A percentile compares a stretch with the other conserved stretches of the same genome.
These are phyloP conservation scores for Psephotus haematonotus DNA, from an alignment of 2,113 vertebrate genomes.

Conservation along the genomic window DNA sequence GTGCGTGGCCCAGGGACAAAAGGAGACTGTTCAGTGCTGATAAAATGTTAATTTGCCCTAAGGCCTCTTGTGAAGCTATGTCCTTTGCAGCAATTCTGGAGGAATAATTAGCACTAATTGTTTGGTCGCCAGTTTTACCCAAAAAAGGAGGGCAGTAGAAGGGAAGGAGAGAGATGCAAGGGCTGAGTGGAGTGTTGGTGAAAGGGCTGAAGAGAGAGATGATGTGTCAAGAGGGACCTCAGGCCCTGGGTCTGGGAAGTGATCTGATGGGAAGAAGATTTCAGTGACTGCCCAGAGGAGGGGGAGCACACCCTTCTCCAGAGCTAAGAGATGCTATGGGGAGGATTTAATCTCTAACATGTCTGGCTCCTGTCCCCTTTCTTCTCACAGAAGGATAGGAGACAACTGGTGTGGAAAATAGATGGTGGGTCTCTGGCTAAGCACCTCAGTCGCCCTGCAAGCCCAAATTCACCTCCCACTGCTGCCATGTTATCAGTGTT, in stretches of 20 bases:
- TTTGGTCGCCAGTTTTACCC: not conserved
- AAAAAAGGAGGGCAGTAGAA: not conserved
- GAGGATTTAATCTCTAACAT: not conserved
- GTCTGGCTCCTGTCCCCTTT: not conserved
- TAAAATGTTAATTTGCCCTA: not conserved
- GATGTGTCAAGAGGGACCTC: not conserved
- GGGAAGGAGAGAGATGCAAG: not conserved
- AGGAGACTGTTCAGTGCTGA: not conserved
- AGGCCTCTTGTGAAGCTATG: not conserved
- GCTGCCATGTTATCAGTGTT: not conserved
- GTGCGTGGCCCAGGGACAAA: not conserved
- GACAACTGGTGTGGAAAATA: not conserved
- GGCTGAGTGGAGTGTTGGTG: not conserved
- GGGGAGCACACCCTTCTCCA: not conserved
- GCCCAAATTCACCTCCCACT: not conserved
- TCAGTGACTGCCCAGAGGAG: not conserved
- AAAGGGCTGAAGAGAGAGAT: not conserved
- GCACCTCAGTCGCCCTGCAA: not conserved
- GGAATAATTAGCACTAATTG: not conserved
- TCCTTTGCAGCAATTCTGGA: not conserved
- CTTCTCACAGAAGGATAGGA: not conserved
- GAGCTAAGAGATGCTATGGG: not conserved
- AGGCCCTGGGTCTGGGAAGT: not conserved
- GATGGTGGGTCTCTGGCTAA: not conserved
- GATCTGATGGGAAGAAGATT: not conserved